Percentiles rank a stretch among this genome's conserved stretches.
Evolutionary conservation across 2,888 invertebrate genomes (phyloP).

Genomic region (Stenurella melanura): DNA sequence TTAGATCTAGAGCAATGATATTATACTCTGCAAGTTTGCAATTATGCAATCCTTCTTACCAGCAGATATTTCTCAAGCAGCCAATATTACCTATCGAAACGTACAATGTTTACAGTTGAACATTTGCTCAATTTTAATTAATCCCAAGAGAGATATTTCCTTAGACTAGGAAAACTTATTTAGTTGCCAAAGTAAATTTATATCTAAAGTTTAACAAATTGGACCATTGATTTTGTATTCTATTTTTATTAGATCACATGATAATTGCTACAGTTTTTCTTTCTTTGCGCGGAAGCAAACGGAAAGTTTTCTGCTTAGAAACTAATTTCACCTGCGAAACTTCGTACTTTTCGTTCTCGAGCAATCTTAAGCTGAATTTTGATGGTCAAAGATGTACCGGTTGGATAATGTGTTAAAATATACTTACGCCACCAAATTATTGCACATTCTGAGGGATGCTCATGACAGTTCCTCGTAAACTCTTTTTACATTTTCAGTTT

Average conservation of each 20-base stretch:
- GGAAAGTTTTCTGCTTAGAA: slow-evolving; percentile 21
- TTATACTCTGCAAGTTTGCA: too few species aligned
- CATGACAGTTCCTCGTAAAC: too few species aligned
- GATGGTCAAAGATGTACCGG: neutral
- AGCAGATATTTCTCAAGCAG: neutral
- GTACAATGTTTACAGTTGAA: neutral
- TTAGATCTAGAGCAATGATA: too few species aligned
- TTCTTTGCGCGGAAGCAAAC: slow-evolving; percentile 12
- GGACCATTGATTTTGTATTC: slow-evolving; percentile 38
- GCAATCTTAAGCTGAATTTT: neutral
- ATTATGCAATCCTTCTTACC: neutral
- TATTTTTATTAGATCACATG: slow-evolving; percentile 36
- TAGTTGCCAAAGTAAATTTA: slow-evolving; percentile 35
- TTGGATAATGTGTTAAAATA: neutral
- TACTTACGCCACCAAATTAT: too few species aligned
- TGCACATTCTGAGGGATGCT: too few species aligned
- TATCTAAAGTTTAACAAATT: slow-evolving; percentile 32
- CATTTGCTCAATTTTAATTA: slow-evolving; percentile 5
- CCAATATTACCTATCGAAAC: neutral
- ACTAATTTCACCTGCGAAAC: slow-evolving; percentile 32
- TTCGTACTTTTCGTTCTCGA: neutral
- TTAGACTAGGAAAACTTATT: slow-evolving; percentile 14
- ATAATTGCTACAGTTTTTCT: slow-evolving; percentile 38
- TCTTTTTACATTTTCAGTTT: too few species aligned
- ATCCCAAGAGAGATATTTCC: slow-evolving; percentile 13